Percentiles rank a stretch among this genome's conserved stretches.
These are phyloP conservation scores for Cynopterus brachyotis DNA, from an alignment of 2,113 vertebrate species.

Conservation along the genomic window DNA sequence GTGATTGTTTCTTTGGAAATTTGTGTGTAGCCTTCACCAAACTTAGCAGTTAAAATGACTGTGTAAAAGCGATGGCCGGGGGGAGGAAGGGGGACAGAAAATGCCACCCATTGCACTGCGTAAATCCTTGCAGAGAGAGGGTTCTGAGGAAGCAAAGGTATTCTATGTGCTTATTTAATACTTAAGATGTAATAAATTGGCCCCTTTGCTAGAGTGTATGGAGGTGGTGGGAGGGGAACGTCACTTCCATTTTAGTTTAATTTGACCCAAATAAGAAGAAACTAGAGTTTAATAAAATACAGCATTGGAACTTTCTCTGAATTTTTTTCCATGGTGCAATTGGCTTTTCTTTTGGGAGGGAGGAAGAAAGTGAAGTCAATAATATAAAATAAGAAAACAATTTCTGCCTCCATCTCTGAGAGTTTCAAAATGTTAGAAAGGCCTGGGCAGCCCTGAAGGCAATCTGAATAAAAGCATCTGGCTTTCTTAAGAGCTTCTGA, in stretches of 20 bases:
- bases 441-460: slow-evolving; percentile 16
- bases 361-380: slow-evolving; percentile 2
- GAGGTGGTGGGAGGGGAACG: not conserved
- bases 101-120: not conserved
- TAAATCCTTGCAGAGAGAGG: slow-evolving; percentile 16
- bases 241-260: slow-evolving; percentile 40
- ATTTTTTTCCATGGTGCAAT: not conserved
- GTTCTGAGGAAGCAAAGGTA: slow-evolving; percentile 29
- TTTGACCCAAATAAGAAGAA: not conserved
- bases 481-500: slow-evolving; percentile 11
- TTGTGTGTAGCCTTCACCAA: slow-evolving; percentile 24
- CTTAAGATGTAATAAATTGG: not conserved
- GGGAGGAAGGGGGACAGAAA: slow-evolving; percentile 47
- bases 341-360: not conserved
- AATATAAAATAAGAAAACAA: slow-evolving; percentile 23
- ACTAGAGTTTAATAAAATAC: not conserved
- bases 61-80: not conserved
- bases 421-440: slow-evolving; percentile 37
- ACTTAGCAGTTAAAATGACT: not conserved
- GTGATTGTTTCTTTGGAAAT: not conserved
- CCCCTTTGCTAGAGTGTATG: not conserved
- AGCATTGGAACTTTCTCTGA: not conserved
- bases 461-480: not conserved
- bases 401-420: not conserved
- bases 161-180: not conserved